Base-by-base conservation (phyloP, 2,797 vertebrate species). In the Melanotaenia boesemani region DNA sequence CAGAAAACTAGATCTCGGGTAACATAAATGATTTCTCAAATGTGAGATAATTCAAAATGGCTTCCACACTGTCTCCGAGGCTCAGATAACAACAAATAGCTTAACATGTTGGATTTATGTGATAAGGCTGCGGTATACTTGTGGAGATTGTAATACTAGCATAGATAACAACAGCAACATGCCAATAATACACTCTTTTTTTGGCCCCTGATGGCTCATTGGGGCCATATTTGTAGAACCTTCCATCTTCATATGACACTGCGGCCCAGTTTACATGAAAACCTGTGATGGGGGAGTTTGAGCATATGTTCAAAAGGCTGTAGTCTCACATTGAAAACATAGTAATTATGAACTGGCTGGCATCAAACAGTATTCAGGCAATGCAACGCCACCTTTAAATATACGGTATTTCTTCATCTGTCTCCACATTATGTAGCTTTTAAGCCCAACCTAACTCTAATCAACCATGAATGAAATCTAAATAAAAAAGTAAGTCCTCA, bases 1-100 rank as follows among this genome's bases (percentile, higher is more conserved):
- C 61, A 44, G 70, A 59, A 65, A 79, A 63, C 75, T 54, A 76
- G 81, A 36, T 84, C 74, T 67, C 56, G 30, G 34, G 54, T 20
- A 46, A 18, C 44, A 5, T 65, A 56, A 13, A 62, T 41, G 8
- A 64, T 67, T 55, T 55, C 15, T 56, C 12, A 18, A 30, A 30
- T 75, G 67, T 67, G 20, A 57, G 54, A 77, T 72, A 78, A 77
- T 59, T 59, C 41, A 74, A 68, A 82, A 34, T 63, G 18, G 54
- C 24, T 4, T 72, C 7, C 6, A 24, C 52, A 32, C 12, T 10
- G 41, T 68, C n/a, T 4, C 1, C 26, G 30, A 64, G 24, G 74
- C 7, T 63, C 28, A 56, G 60, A 76, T 69, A 52, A 59, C 77
- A 63, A 69, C 15, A 64, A 54, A 50, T 8, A 46, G 16, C 9